Conservation (phyloP, 2,888 invertebrate genomes). For the Ophion ellenae region DNA sequence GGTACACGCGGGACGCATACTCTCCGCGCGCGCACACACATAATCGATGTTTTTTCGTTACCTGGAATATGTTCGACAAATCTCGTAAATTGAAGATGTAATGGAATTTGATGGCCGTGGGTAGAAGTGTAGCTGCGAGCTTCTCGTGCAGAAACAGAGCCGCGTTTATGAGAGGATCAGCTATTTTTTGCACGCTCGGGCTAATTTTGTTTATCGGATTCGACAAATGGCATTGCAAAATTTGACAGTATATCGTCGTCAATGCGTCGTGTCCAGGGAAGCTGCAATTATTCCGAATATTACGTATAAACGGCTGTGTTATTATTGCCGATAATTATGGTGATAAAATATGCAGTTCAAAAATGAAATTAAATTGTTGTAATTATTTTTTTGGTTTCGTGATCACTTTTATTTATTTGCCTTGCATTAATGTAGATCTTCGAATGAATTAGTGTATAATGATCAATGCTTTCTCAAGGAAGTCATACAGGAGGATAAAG, state of each 20-base stretch:
- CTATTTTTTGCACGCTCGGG: constrained; percentile 86
- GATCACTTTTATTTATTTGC: neutral
- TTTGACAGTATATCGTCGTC: constrained; percentile 92
- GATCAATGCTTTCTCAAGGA: too few species aligned
- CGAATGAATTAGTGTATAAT: too few species aligned
- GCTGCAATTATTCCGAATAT: constrained; percentile 84
- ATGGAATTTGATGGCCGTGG: constrained; percentile 97
- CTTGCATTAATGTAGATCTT: too few species aligned
- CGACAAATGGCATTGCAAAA: constrained; percentile 90
- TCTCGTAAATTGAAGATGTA: constrained; percentile 97
- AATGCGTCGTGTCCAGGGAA: constrained; percentile 94
- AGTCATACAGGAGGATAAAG: too few species aligned
- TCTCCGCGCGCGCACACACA: neutral
- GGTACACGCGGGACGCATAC: neutral
- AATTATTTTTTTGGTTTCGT: neutral
- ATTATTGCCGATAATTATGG: neutral
- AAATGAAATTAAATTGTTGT: neutral
- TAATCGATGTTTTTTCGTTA: constrained; percentile 79
- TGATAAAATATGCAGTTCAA: neutral
- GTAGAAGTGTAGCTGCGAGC: constrained; percentile 91
- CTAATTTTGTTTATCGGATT: constrained; percentile 89
- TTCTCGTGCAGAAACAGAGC: constrained; percentile 92
- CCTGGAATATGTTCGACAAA: constrained; percentile 96
- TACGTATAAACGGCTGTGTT: neutral
- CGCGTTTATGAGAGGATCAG: constrained; percentile 87